phyloP scores from a whole-genome alignment of 2,113 vertebrate genomes.

The Malurus melanocephalus region DNA sequence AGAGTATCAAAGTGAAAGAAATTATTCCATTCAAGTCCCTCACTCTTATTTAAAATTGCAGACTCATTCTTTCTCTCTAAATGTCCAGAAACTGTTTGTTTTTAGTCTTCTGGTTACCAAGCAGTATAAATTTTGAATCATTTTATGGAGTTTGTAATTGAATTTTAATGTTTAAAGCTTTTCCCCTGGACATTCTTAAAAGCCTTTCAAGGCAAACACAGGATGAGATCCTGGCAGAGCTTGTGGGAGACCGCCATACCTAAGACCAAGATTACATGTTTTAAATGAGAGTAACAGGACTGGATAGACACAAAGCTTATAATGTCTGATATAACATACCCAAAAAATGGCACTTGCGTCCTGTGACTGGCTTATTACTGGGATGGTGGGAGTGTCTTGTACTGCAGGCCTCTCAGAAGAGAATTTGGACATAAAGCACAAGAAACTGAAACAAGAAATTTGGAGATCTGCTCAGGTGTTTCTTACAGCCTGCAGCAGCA shows the following conservation, averaged over 20 bases:
- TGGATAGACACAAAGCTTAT: rapidly evolving
- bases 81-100: background rate
- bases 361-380: background rate
- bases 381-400: background rate
- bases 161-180: background rate
- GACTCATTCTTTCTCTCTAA: background rate
- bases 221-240: background rate
- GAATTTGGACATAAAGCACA: background rate
- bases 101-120: background rate
- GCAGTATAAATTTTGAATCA: background rate
- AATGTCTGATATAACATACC: background rate
- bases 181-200: background rate
- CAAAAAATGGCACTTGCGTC: background rate
- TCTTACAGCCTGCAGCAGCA: background rate
- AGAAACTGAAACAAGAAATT: background rate
- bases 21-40: background rate
- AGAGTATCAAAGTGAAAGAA: background rate
- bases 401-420: background rate
- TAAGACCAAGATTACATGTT: background rate
- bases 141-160: background rate
- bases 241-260: background rate
- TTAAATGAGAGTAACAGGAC: background rate
- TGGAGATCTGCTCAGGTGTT: background rate
- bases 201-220: background rate
- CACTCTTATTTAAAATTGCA: background rate